A percentile compares a stretch with the other conserved stretches of the same genome.
These are phyloP conservation scores for Carettochelys insculpta DNA, from an alignment of 2,113 vertebrate species.

Conservation along the genomic window DNA sequence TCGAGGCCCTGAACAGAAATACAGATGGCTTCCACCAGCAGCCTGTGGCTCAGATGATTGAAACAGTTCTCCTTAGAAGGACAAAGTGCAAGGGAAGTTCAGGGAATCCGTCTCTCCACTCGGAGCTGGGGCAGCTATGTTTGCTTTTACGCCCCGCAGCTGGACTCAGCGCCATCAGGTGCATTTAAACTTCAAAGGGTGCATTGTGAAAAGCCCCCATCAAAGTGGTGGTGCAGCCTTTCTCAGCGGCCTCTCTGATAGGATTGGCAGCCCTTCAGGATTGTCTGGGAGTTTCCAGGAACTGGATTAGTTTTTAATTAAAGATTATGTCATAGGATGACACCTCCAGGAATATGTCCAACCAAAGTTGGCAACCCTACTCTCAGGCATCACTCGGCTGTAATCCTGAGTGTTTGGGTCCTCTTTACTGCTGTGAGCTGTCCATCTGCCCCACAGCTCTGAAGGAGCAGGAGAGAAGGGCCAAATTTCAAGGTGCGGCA, in stretches of 20 bases:
- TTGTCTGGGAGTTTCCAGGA: too few relatives aligned
- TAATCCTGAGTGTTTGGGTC: background rate
- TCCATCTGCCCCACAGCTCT: fast-evolving
- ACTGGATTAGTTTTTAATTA: too few relatives aligned
- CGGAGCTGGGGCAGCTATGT: conserved; percentile 58
- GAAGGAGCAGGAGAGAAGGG: background rate
- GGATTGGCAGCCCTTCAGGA: too few relatives aligned
- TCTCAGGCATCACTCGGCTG: background rate
- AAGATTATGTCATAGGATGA: too few relatives aligned
- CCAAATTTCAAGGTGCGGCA: background rate
- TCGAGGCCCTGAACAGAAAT: background rate
- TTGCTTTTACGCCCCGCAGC: conserved; percentile 54
- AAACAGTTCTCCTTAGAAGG: background rate
- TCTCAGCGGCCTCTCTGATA: conserved; percentile 12
- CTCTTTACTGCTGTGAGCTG: background rate
- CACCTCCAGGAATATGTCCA: too few relatives aligned
- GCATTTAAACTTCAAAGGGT: conserved; percentile 45
- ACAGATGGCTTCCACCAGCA: conserved; percentile 59
- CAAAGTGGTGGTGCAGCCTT: conserved; percentile 12
- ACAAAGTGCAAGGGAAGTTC: conserved; percentile 51
- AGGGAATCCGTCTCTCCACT: conserved; percentile 54
- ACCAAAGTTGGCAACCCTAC: too few relatives aligned
- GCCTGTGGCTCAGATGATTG: conserved; percentile 24
- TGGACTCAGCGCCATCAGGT: conserved; percentile 61
- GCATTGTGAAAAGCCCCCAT: background rate